Evolutionary conservation across 2,888 invertebrate genomes (phyloP).

Genomic region (Macaria liturata): DNA sequence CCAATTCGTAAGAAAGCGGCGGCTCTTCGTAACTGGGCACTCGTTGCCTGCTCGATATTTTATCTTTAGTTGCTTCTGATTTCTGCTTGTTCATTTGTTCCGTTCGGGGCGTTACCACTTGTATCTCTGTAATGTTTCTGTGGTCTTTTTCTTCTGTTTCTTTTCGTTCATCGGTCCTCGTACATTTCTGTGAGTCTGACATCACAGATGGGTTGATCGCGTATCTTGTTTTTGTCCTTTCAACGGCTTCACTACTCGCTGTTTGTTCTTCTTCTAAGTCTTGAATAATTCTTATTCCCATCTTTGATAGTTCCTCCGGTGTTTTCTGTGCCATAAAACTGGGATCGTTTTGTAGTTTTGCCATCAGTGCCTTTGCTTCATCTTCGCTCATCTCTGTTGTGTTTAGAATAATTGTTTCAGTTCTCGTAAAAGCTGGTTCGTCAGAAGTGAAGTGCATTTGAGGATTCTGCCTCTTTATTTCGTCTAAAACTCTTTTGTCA

Average conservation of each 20-base stretch:
- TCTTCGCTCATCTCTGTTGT: conserved; percentile 74
- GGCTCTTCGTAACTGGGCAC: conserved; percentile 63
- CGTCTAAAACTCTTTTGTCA: conserved; percentile 67
- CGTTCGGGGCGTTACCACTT: conserved; percentile 84
- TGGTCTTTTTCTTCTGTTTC: conserved; percentile 74
- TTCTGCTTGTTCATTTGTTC: conserved; percentile 59
- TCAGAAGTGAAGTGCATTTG: conserved; percentile 74
- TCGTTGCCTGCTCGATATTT: conserved; percentile 70
- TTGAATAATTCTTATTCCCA: conserved; percentile 71
- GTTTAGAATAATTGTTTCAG: conserved; percentile 81
- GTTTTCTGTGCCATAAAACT: conserved; percentile 74
- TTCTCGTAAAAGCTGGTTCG: conserved; percentile 74
- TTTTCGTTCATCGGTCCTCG: conserved; percentile 47
- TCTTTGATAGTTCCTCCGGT: conserved; percentile 68
- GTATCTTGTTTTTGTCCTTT: conserved; percentile 72
- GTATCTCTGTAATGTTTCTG: conserved; percentile 86
- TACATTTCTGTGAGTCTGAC: conserved; percentile 63
- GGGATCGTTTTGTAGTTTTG: conserved; percentile 74
- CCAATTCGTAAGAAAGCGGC: conserved; percentile 68
- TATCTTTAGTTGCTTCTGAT: conserved; percentile 55
- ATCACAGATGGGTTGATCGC: conserved; percentile 71
- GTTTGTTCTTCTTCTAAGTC: conserved; percentile 71
- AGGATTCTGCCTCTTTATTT: conserved; percentile 75
- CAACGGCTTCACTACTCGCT: conserved; percentile 54
- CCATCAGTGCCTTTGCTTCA: conserved; percentile 73